Conservation (phyloP, 2,797 vertebrate genomes). For the Brotula barbata region DNA sequence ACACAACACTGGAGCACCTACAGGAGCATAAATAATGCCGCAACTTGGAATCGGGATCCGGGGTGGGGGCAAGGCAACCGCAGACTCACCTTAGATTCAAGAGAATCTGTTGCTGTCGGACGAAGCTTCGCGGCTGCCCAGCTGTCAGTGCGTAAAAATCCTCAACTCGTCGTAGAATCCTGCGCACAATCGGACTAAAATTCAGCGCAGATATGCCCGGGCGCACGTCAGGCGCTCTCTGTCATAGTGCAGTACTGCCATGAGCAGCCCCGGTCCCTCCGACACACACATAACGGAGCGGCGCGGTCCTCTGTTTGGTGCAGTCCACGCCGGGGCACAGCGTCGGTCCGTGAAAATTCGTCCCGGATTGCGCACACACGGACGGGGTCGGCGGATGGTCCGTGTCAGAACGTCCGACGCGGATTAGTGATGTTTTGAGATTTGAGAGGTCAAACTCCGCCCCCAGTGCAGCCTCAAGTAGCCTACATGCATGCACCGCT, state of each 20-base stretch:
- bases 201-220: conserved; percentile 55
- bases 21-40: conserved; percentile 54
- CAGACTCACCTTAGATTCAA: conserved; percentile 60
- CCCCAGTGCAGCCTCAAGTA: conserved; percentile 71
- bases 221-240: conserved; percentile 48
- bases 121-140: conserved; percentile 39
- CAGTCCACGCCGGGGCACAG: conserved; percentile 13
- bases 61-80: conserved; percentile 28
- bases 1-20: conserved; percentile 22
- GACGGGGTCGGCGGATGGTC: conserved; percentile 50
- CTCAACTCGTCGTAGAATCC: conserved; percentile 15
- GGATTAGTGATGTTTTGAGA: conserved; percentile 80
- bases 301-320: conserved; percentile 24
- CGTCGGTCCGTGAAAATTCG: conserved; percentile 29
- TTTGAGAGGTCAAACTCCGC: conserved; percentile 80
- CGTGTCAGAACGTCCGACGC: conserved; percentile 69
- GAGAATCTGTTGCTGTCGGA: conserved; percentile 25
- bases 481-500: conserved; percentile 43
- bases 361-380: conserved; percentile 22
- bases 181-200: conserved; percentile 25
- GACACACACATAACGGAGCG: conserved; percentile 29
- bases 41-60: conserved; percentile 52
- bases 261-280: conserved; percentile 16
- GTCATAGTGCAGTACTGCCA: conserved; percentile 54
- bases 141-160: conserved; percentile 51